These are phyloP conservation scores for Drosophila sproati DNA, from an alignment of 1,140 invertebrate genomes.

Conservation along the genomic window DNA sequence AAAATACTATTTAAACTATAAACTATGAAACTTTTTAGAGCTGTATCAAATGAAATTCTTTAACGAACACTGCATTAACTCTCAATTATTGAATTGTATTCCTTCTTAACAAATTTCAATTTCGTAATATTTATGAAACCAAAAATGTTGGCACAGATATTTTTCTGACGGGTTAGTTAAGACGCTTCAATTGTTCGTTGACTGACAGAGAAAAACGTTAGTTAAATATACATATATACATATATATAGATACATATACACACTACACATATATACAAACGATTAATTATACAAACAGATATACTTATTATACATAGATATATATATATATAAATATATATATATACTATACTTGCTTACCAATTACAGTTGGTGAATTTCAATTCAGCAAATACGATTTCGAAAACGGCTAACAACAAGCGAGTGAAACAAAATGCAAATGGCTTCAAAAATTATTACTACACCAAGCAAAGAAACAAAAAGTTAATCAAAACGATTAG, in stretches of 20 bases:
- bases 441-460: conserved; percentile 57
- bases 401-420: conserved; percentile 37
- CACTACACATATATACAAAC: conserved; percentile 39
- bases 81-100: conserved; percentile 16
- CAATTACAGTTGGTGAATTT: conserved; percentile 74
- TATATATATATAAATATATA: conserved; percentile 42
- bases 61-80: conserved; percentile 14
- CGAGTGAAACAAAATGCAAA: conserved; percentile 45
- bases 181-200: conserved; percentile 7
- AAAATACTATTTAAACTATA: conserved; percentile 40
- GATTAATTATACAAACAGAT: conserved; percentile 45
- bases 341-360: conserved; percentile 32
- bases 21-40: conserved; percentile 15
- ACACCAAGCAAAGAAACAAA: conserved; percentile 55
- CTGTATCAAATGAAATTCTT: conserved; percentile 29
- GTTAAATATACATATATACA: conserved; percentile 38
- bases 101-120: conserved; percentile 21
- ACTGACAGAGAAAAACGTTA: conserved; percentile 9
- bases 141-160: not conserved
- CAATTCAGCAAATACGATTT: conserved; percentile 60
- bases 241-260: conserved; percentile 19
- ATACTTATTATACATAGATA: conserved; percentile 52
- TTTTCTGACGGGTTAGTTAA: conserved; percentile 38
- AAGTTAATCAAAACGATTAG: conserved; percentile 71
- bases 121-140: conserved; percentile 11